These are phyloP conservation scores for Sylvilagus bachmani DNA, from an alignment of 2,113 vertebrate species.

Conservation along the genomic window DNA sequence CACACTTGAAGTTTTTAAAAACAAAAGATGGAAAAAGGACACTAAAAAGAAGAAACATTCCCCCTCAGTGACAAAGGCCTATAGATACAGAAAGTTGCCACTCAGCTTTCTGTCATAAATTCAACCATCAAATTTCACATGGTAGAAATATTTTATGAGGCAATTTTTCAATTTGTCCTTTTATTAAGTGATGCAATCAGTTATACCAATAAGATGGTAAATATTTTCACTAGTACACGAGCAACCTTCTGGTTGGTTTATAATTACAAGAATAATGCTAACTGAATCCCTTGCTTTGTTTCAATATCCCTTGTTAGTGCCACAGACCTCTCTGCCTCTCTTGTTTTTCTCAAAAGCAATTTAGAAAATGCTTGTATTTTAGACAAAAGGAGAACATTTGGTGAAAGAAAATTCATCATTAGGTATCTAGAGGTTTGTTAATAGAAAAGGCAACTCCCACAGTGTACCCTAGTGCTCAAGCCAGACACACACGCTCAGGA, in stretches of 20 bases:
- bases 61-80: slow-evolving; percentile 72
- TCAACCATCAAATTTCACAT: slow-evolving; percentile 80
- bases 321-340: slow-evolving; percentile 92
- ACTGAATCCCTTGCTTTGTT: slow-evolving; percentile 95
- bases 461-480: slow-evolving; percentile 96
- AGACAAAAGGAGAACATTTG: slow-evolving; percentile 99
- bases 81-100: slow-evolving; percentile 79
- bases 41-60: slow-evolving; percentile 59
- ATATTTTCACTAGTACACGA: slow-evolving; percentile 87
- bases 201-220: slow-evolving; percentile 87
- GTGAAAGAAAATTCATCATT: slow-evolving; percentile 99
- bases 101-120: slow-evolving; percentile 83
- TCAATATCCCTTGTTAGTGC: slow-evolving; percentile 92
- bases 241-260: slow-evolving; percentile 92
- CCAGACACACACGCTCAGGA: slow-evolving; percentile 98
- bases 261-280: slow-evolving; percentile 95
- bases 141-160: slow-evolving; percentile 82
- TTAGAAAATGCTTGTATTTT: slow-evolving; percentile 99
- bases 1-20: slow-evolving; percentile 3
- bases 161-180: slow-evolving; percentile 83
- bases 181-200: slow-evolving; percentile 84
- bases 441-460: slow-evolving; percentile 99
- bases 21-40: slow-evolving; percentile 44
- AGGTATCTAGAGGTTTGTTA: slow-evolving; percentile 99
- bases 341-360: slow-evolving; percentile 98